Evolutionary conservation across 2,888 invertebrate genomes (phyloP).

Genomic region (Aporophyla nigra): DNA sequence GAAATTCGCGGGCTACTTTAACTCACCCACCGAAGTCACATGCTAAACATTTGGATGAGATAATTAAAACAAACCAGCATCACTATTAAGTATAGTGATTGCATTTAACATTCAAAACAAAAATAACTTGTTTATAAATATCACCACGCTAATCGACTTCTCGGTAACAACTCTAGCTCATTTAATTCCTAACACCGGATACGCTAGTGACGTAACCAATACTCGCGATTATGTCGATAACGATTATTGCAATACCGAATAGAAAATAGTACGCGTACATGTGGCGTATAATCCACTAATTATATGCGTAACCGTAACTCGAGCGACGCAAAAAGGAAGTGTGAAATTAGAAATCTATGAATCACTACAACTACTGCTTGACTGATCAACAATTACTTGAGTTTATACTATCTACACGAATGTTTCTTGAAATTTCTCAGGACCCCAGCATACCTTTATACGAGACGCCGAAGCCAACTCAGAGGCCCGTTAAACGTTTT

Average conservation of each 20-base stretch:
- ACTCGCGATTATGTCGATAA: constrained; percentile 41
- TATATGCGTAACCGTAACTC: constrained; percentile 24
- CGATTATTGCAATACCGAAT: constrained; percentile 26
- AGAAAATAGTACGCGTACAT: constrained; percentile 38
- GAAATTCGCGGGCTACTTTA: too few relatives aligned
- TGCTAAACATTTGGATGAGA: neutral
- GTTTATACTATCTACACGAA: too few relatives aligned
- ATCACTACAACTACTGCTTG: neutral
- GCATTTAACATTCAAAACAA: neutral
- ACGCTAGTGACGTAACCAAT: constrained; percentile 43
- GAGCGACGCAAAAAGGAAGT: constrained; percentile 27
- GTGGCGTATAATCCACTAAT: constrained; percentile 14
- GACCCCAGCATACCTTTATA: too few relatives aligned
- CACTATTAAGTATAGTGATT: too few relatives aligned
- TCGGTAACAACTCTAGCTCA: neutral
- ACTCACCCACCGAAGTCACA: neutral
- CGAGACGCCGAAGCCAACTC: too few relatives aligned
- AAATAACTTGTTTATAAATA: constrained; percentile 8
- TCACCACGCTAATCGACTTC: constrained; percentile 9
- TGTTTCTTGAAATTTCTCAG: too few relatives aligned
- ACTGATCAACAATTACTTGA: neutral
- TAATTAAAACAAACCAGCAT: neutral
- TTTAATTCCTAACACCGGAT: constrained; percentile 7
- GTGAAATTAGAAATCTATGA: constrained; percentile 48
- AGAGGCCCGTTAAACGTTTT: too few relatives aligned